Base-by-base conservation (phyloP, 2,797 vertebrate genomes). In the Okamejei kenojei region DNA sequence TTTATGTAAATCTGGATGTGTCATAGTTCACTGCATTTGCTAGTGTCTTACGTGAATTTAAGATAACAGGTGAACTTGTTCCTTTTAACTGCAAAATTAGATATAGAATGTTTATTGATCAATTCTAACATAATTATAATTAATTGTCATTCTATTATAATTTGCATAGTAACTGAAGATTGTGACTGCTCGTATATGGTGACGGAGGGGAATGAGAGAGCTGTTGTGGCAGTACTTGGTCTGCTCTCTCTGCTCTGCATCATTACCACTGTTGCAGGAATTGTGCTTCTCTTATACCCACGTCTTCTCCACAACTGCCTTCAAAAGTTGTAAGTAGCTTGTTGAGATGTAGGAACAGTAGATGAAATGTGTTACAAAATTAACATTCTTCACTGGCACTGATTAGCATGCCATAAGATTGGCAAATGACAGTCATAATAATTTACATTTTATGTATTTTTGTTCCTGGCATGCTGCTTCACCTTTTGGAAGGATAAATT, bases 301-400 rank as follows among this genome's bases (percentile, higher is more conserved):
- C 23, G 73, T 76, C 90, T 92, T 5, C 90, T 92, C 45, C 90
- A 29, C 45, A 76, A 76, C 0, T 17, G 35, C 73, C 68, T 92
- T 92, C 71, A 92, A 92, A 92, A 76, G 38, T 76, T 92, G 90
- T 92, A 76, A 92, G 90, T 92, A 92, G 38, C 71, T 92, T 68
- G 15, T 88, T 88, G 19, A 88, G 61, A 88, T 23, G 7, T 8
- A 21, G 32, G 65, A 21, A 68, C 21, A 86, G 13, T 63, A 88
- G 63, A 88, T 68, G 19, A 21, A 68, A 10, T 68, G n/a, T 65
- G 63, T 17, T 88, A 68, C 10, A 88, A n/a, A 88, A 68, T 35
- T 68, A 63, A 35, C 65, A 86, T n/a, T 86, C n/a, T 35, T 88
- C 7, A 32, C 68, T 65, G 13, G 58, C 0, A 21, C n/a, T 32